Conservation (phyloP, 2,797 vertebrate species). For the Hapalemur alaotrensis region DNA sequence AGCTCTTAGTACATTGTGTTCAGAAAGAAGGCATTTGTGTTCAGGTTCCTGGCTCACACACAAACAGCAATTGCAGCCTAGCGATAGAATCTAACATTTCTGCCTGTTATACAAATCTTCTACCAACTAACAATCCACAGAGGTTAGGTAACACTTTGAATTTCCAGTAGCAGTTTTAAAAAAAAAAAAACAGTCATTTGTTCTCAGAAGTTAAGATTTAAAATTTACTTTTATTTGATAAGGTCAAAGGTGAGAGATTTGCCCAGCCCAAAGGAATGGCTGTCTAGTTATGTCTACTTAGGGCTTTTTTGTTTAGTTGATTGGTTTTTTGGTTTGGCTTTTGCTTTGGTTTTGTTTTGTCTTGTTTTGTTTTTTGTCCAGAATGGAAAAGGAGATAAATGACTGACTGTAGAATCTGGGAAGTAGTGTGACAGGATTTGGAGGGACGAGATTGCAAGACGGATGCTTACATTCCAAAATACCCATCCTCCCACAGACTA, state of each 20-base stretch:
- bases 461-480: constrained; percentile 48
- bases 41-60: neutral
- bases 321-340: neutral
- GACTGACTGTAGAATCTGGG: constrained; percentile 38
- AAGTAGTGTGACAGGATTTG: constrained; percentile 59
- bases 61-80: constrained; percentile 46
- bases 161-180: constrained; percentile 40
- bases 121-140: constrained; percentile 60
- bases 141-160: constrained; percentile 29
- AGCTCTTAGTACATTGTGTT: constrained; percentile 40
- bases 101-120: constrained; percentile 73
- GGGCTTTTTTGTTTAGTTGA: neutral
- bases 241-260: constrained; percentile 18
- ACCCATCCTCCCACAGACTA: neutral
- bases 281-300: neutral
- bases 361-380: constrained; percentile 65
- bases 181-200: constrained; percentile 55
- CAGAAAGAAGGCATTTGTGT: neutral
- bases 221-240: constrained; percentile 54
- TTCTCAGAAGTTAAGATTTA: constrained; percentile 68
- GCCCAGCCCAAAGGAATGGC: constrained; percentile 65
- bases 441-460: constrained; percentile 46
- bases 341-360: neutral
- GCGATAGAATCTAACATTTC: constrained; percentile 76
- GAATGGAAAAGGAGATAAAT: constrained; percentile 79